phyloP scores from a whole-genome alignment of 2,797 vertebrate genomes.

The Pteronotus mesoamericanus region DNA sequence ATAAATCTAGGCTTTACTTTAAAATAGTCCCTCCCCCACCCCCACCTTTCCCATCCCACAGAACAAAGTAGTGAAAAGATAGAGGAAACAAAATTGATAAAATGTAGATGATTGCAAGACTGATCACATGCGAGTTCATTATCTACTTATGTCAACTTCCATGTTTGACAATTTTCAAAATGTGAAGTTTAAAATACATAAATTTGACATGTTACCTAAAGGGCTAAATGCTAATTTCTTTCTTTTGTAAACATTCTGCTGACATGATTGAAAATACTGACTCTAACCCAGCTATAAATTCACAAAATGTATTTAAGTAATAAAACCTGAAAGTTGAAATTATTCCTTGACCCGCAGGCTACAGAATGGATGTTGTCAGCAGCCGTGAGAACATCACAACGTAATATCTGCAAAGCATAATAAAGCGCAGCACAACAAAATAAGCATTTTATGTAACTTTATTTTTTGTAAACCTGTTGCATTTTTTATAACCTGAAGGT shows the following conservation, averaged over 20 bases:
- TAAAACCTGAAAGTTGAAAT: neutral
- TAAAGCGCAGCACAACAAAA: neutral
- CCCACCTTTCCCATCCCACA: too few species aligned
- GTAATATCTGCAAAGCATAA: neutral
- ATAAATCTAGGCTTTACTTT: neutral
- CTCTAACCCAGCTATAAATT: neutral
- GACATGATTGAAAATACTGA: neutral
- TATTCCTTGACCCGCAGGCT: neutral
- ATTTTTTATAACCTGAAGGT: neutral
- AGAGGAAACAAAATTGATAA: neutral
- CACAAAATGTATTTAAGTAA: neutral
- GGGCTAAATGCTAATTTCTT: neutral
- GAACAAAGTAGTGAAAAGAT: neutral
- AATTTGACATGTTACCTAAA: neutral
- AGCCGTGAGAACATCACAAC: neutral
- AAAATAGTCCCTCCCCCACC: neutral
- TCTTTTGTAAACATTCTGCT: neutral
- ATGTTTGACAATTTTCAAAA: neutral
- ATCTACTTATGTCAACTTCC: neutral
- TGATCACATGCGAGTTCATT: neutral
- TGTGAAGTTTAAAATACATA: neutral
- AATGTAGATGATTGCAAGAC: neutral
- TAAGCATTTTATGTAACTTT: too few species aligned
- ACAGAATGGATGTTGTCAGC: neutral
- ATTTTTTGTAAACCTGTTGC: neutral